These are phyloP conservation scores for Ligdia adustata DNA, from an alignment of 2,888 invertebrate genomes.

Conservation along the genomic window DNA sequence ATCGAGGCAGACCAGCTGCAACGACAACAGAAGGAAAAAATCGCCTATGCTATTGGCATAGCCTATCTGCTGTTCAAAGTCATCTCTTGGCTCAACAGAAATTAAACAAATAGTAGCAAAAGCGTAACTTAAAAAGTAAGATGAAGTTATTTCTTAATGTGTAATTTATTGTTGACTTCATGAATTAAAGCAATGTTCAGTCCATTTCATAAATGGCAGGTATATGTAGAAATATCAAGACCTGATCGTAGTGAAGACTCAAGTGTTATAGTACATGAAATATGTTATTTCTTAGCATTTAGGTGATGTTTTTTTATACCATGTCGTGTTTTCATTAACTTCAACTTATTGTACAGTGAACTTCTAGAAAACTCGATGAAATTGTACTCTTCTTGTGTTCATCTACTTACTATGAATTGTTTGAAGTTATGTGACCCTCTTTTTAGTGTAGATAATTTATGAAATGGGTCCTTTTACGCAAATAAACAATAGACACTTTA, in stretches of 20 bases:
- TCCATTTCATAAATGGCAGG: constrained; percentile 48
- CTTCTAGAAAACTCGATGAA: constrained; percentile 44
- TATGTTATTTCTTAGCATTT: constrained; percentile 65
- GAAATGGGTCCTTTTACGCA: constrained; percentile 65
- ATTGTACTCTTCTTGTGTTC: constrained; percentile 52
- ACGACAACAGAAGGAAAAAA: constrained; percentile 93
- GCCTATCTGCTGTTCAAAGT: constrained; percentile 94
- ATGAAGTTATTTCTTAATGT: constrained; percentile 57
- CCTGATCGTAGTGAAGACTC: constrained; percentile 51
- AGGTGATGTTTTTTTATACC: constrained; percentile 69
- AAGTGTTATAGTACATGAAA: constrained; percentile 58
- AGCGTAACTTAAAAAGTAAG: constrained; percentile 62
- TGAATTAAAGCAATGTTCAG: constrained; percentile 55
- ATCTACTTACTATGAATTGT: constrained; percentile 63
- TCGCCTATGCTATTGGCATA: constrained; percentile 92
- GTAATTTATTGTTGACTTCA: constrained; percentile 64
- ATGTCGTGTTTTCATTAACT: constrained; percentile 55
- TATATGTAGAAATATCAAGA: constrained; percentile 52
- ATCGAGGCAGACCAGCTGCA: constrained; percentile 94
- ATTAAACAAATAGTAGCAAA: constrained; percentile 58
- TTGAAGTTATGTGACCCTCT: constrained; percentile 54
- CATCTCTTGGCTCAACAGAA: constrained; percentile 89
- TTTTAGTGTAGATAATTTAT: constrained; percentile 54
- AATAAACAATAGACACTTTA: constrained; percentile 63
- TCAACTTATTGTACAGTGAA: constrained; percentile 65